Evolutionary conservation across 2,888 invertebrate genomes (phyloP).

Genomic region (Lysandra bellargus): DNA sequence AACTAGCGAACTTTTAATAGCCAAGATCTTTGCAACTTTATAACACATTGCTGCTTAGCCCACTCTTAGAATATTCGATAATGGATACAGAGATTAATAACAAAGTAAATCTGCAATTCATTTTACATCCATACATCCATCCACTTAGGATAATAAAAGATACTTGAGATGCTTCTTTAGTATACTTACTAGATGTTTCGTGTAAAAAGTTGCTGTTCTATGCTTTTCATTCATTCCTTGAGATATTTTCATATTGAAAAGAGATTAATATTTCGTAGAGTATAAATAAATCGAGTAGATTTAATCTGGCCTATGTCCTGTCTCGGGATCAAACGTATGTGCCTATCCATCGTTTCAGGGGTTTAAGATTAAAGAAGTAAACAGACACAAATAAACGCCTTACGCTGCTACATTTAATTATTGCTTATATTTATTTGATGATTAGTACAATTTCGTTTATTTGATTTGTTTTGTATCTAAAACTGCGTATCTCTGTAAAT

Average conservation of each 20-base stretch:
- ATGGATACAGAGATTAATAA: not conserved
- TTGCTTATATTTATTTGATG: not conserved
- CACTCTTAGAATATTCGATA: not conserved
- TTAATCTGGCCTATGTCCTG: too few species aligned
- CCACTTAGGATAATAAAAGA: too few species aligned
- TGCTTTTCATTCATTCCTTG: not conserved
- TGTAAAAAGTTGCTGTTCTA: not conserved
- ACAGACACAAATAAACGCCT: too few species aligned
- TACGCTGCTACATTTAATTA: too few species aligned
- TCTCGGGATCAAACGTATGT: too few species aligned
- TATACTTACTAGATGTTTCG: not conserved
- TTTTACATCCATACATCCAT: not conserved
- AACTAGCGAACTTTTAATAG: conserved; percentile 8
- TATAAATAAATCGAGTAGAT: not conserved
- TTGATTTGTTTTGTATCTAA: not conserved
- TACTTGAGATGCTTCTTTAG: not conserved
- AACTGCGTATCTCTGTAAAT: not conserved
- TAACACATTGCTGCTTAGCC: conserved; percentile 3
- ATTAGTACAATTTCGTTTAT: not conserved
- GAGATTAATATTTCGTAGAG: not conserved
- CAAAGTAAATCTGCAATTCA: conserved; percentile 16
- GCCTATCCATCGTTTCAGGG: too few species aligned
- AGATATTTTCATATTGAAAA: not conserved
- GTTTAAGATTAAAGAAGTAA: too few species aligned
- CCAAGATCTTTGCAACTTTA: conserved; percentile 13